A percentile compares a stretch with the other conserved stretches of the same genome.
These are phyloP conservation scores for Anodontia alba DNA, from an alignment of 2,888 invertebrate species.

Conservation along the genomic window DNA sequence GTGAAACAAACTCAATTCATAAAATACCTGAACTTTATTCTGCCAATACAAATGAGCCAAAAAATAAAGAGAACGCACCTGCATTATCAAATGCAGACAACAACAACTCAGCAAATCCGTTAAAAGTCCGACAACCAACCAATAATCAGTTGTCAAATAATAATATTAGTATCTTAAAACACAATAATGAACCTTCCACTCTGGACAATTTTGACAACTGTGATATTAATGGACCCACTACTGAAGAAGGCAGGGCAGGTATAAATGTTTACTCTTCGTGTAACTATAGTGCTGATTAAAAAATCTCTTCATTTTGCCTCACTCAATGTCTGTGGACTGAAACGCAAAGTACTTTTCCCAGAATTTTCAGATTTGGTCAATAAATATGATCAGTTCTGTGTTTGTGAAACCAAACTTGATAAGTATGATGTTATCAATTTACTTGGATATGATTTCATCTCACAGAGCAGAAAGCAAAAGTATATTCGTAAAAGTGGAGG, in stretches of 20 bases:
- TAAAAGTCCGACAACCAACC: background rate
- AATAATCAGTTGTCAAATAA: background rate
- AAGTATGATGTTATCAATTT: no score
- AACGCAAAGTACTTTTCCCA: background rate
- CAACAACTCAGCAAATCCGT: background rate
- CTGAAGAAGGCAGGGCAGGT: background rate
- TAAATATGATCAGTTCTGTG: slow-evolving; percentile 4
- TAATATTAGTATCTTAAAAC: background rate
- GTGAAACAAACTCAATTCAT: background rate
- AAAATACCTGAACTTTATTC: background rate
- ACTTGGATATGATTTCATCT: no score
- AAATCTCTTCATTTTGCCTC: background rate
- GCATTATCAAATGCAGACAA: background rate
- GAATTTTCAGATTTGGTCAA: slow-evolving; percentile 5
- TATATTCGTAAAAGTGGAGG: no score
- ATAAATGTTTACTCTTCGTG: background rate
- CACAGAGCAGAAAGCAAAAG: no score
- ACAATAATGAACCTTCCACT: background rate
- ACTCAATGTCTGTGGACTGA: background rate
- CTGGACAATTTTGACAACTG: background rate
- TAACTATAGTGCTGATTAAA: background rate
- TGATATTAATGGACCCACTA: background rate
- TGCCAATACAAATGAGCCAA: background rate
- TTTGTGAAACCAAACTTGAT: no score
- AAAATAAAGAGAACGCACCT: background rate